Evolutionary conservation across 2,888 invertebrate species (phyloP).

Genomic region (Psococerastis gibbosa): DNA sequence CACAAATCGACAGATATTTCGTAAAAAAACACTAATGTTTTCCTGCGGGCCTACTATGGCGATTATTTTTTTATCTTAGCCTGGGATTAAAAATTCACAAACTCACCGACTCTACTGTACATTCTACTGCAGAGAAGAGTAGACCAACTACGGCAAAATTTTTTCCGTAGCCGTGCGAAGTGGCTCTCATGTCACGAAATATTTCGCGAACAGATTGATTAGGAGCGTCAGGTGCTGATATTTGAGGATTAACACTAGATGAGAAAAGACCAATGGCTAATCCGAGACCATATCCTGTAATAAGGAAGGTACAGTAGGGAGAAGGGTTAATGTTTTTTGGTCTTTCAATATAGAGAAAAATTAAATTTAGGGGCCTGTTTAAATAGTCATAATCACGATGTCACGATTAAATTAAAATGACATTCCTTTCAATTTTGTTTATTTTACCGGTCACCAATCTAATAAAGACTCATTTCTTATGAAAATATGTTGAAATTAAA

Average conservation of each 20-base stretch:
- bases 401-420: too few species aligned
- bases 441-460: too few species aligned
- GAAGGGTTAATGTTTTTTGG: too few species aligned
- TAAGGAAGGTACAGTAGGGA: too few species aligned
- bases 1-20: too few species aligned
- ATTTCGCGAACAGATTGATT: constrained; percentile 66
- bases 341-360: too few species aligned
- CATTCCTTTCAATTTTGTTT: too few species aligned
- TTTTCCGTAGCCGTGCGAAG: constrained; percentile 86
- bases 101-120: constrained; percentile 75
- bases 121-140: constrained; percentile 88
- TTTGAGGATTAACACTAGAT: constrained; percentile 84
- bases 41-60: background rate
- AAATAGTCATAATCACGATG: too few species aligned
- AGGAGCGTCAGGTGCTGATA: constrained; percentile 38
- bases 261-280: constrained; percentile 91
- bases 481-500: too few species aligned
- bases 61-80: background rate
- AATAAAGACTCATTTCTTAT: too few species aligned
- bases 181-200: constrained; percentile 74
- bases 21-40: background rate
- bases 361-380: too few species aligned
- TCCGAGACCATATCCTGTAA: constrained; percentile 78
- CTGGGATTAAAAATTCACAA: constrained; percentile 7
- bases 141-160: constrained; percentile 94